phyloP scores from a whole-genome alignment of 1,140 invertebrate genomes.

The Telenomus remus region DNA sequence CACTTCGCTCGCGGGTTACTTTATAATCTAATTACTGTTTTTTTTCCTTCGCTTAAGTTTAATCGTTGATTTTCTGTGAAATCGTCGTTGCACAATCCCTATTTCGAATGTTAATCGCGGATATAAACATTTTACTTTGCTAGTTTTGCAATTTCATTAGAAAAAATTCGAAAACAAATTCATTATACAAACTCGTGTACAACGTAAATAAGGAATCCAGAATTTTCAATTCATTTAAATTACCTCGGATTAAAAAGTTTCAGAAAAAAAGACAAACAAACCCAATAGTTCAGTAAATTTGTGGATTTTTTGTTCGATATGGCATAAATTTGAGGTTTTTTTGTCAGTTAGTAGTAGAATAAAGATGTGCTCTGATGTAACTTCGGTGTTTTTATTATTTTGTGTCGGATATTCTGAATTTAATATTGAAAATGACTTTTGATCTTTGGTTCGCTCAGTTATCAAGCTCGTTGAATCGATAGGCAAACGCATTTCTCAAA shows the following conservation, averaged over 20 bases:
- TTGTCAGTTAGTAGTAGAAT: too few relatives aligned
- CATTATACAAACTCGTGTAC: background rate
- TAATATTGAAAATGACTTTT: constrained; percentile 39
- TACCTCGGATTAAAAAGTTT: too few relatives aligned
- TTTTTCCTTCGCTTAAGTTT: constrained; percentile 15
- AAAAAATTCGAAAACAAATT: background rate
- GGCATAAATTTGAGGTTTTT: too few relatives aligned
- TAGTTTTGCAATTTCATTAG: constrained; percentile 5
- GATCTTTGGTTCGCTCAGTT: constrained; percentile 32
- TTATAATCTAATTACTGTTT: constrained; percentile 32
- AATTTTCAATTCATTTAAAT: too few relatives aligned
- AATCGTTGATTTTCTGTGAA: constrained; percentile 8
- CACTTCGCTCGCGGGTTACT: constrained; percentile 9
- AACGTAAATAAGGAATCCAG: too few relatives aligned
- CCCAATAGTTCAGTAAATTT: too few relatives aligned
- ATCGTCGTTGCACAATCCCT: constrained; percentile 14
- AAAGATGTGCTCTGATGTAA: constrained; percentile 30
- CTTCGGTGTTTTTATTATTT: constrained; percentile 28
- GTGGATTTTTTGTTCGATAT: too few relatives aligned
- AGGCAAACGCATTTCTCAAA: constrained; percentile 14
- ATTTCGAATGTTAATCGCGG: constrained; percentile 15
- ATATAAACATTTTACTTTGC: constrained; percentile 2
- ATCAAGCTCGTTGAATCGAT: constrained; percentile 23
- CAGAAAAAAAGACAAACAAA: too few relatives aligned
- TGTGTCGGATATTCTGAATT: constrained; percentile 34